phyloP scores from a whole-genome alignment of 1,140 invertebrate genomes.

The Cyclargus thomasi region DNA sequence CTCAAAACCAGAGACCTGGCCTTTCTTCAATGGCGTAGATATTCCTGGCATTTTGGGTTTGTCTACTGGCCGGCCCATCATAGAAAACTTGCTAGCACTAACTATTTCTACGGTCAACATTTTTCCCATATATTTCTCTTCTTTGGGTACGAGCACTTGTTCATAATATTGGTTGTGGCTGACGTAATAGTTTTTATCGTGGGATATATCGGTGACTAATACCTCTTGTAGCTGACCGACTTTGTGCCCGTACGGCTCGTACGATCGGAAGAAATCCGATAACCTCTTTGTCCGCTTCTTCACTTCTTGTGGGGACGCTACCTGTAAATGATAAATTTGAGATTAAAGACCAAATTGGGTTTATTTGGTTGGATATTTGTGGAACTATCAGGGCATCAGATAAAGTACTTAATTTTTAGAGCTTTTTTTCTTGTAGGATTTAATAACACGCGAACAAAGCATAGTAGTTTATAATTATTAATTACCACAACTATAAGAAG shows the following conservation, averaged over 20 bases:
- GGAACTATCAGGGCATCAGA: too few relatives aligned
- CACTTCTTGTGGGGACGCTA: conserved; percentile 85
- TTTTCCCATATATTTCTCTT: conserved; percentile 87
- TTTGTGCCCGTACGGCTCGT: conserved; percentile 88
- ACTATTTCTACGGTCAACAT: conserved; percentile 86
- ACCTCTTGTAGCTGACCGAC: conserved; percentile 87
- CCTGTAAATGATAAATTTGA: conserved; percentile 32
- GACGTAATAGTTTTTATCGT: conserved; percentile 93
- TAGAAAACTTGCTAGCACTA: conserved; percentile 88
- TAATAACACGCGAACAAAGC: too few relatives aligned
- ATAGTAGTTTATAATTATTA: too few relatives aligned
- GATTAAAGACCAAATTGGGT: neutral
- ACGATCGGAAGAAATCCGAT: conserved; percentile 94
- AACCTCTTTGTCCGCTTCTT: conserved; percentile 92
- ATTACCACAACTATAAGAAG: neutral
- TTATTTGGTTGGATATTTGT: too few relatives aligned
- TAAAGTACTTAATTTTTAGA: too few relatives aligned
- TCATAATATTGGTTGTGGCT: conserved; percentile 98
- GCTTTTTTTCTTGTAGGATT: too few relatives aligned
- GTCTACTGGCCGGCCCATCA: conserved; percentile 84
- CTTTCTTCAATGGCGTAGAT: conserved; percentile 66
- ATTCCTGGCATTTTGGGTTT: conserved; percentile 73
- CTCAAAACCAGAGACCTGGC: conserved; percentile 70
- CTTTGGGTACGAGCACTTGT: conserved; percentile 91
- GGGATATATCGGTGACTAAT: conserved; percentile 94